A percentile compares a stretch with the other conserved stretches of the same genome.
These are phyloP conservation scores for Trogon surrucura DNA, from an alignment of 2,113 vertebrate species.

Conservation along the genomic window DNA sequence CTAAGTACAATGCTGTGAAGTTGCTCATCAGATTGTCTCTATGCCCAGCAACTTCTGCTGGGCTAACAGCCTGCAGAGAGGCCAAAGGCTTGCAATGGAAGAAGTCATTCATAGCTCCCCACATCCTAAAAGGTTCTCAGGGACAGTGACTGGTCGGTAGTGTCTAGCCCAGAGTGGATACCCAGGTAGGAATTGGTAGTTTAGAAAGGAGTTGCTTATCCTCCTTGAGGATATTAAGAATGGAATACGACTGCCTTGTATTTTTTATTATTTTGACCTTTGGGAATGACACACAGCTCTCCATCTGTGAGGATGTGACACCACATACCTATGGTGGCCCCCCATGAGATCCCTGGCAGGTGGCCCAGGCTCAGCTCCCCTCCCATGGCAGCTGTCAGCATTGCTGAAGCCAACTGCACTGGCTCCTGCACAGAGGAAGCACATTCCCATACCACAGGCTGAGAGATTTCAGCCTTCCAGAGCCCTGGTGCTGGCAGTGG, in stretches of 20 bases:
- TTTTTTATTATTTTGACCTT: neutral
- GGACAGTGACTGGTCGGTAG: neutral
- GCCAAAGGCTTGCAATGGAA: neutral
- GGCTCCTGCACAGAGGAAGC: neutral
- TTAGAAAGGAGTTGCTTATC: neutral
- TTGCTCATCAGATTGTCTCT: neutral
- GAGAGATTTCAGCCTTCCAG: neutral
- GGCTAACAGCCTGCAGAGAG: neutral
- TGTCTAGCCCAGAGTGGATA: neutral
- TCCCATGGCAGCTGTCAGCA: neutral
- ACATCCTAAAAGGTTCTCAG: neutral
- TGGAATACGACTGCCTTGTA: neutral
- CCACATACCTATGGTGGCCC: neutral
- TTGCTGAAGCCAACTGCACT: neutral
- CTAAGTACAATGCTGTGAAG: neutral
- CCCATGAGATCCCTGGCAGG: neutral
- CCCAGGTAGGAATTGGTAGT: accelerated
- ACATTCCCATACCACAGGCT: neutral
- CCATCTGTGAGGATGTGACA: neutral
- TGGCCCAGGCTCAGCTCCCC: neutral
- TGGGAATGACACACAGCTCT: neutral
- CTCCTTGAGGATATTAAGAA: neutral
- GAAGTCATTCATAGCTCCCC: neutral
- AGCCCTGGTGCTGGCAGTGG: neutral
- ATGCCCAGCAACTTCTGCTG: neutral